Evolutionary conservation across 2,888 invertebrate genomes (phyloP), one percentile per base, ranked within the genome.

Genomic region (Ypsolopha scabrella): DNA sequence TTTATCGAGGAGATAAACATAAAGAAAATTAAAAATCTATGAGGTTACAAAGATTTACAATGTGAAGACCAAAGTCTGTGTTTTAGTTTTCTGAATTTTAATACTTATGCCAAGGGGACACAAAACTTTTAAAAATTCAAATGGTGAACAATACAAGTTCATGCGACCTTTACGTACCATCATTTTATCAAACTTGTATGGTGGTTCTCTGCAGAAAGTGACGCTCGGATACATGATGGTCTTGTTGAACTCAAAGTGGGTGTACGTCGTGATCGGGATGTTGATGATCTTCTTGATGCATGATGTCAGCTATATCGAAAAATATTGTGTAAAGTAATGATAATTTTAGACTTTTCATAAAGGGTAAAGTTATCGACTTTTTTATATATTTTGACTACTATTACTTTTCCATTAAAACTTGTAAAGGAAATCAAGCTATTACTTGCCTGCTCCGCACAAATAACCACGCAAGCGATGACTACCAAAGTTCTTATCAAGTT

Each of bases 181-280:
- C 58, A 91, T 66, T 47, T 88, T 79, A 1, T 88, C 72, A 43
- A 66, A 80, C 62, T 90, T 91, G 60, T 90, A 92, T 0, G 90
- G 83, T 0, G 92, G 92, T 52, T 90, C 89, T 24, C 90, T 78
- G 59, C 93, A 93, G 57, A 93, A 81, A 0, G 92, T 93, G 0
- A 93, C 64, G 46, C 91, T 90, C 0, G 93, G 92, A 72, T 92
- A 92, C 57, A 83, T 71, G 51, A 93, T 80, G 0, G 90, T 89
- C 36, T 90, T 87, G 66, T 92, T 92, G 52, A 91, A 85, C 58
- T 88, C 88, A 55, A 91, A 91, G 62, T 89, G 89, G 0, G 92
- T 90, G 69, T 91, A 89, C 1, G 92, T 92, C 0, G 91, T 89
- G 36, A 91, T 87, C 0, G 92, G 92, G 0, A 90, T 90, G 56